Percentiles rank a stretch among this genome's conserved stretches.
Evolutionary conservation across 1,140 invertebrate genomes (phyloP).

Genomic region (Charaxes varanes): DNA sequence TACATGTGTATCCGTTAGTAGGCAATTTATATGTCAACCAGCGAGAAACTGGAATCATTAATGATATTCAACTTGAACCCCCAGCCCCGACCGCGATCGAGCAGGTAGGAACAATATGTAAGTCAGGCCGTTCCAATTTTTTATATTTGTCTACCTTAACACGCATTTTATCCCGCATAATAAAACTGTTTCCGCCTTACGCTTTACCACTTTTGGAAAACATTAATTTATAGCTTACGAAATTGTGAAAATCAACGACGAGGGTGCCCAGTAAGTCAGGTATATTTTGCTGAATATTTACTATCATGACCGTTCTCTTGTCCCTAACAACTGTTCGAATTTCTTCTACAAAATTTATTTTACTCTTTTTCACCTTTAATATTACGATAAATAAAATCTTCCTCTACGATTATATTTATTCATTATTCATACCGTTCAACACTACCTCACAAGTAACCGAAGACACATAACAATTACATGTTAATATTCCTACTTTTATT

Average conservation of each 20-base stretch:
- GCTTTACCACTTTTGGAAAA: conserved; percentile 5
- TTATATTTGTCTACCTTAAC: conserved; percentile 48
- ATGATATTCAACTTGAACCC: no score
- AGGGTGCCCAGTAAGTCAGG: not conserved
- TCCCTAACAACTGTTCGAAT: no score
- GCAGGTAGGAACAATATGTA: conserved; percentile 75
- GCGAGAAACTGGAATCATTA: no score
- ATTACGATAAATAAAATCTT: no score
- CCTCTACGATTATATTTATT: no score
- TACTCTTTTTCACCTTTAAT: no score
- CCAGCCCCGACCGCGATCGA: conserved; percentile 62
- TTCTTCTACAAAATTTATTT: no score
- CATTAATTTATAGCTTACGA: not conserved
- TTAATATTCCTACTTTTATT: conserved; percentile 1
- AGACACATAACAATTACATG: not conserved
- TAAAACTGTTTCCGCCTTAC: conserved; percentile 4
- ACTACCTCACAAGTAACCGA: no score
- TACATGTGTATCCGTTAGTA: no score
- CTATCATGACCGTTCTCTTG: no score
- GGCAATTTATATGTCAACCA: no score
- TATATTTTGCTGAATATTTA: not conserved
- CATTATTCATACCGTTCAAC: no score
- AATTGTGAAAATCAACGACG: not conserved
- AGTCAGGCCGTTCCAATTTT: conserved; percentile 74
- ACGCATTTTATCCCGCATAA: conserved; percentile 22